A percentile compares a stretch with the other conserved stretches of the same genome.
These are phyloP conservation scores for Calcarius lapponicus DNA, from an alignment of 2,797 vertebrate species.

Conservation along the genomic window DNA sequence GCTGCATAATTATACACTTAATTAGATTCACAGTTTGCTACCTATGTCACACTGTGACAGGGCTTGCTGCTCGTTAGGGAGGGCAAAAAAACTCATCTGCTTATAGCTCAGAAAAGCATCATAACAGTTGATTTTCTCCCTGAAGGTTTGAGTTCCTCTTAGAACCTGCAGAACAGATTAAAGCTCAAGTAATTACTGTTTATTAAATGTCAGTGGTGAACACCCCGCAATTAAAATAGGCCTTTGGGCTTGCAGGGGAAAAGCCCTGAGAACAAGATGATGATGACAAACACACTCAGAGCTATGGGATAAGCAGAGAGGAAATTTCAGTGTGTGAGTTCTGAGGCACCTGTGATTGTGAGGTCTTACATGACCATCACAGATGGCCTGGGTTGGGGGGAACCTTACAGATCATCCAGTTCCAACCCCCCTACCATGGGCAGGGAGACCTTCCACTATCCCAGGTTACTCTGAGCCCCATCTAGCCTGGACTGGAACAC, in stretches of 20 bases:
- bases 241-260: background rate
- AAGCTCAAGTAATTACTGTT: background rate
- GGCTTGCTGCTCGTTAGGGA: background rate
- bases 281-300: background rate
- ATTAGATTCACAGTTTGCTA: constrained; percentile 55
- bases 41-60: constrained; percentile 22
- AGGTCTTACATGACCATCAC: background rate
- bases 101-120: background rate
- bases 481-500: fast-evolving
- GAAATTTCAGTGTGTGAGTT: background rate
- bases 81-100: background rate
- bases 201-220: background rate
- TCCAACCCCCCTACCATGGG: background rate
- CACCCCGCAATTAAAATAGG: background rate
- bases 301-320: background rate
- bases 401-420: background rate
- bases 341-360: background rate
- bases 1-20: constrained; percentile 52
- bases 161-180: background rate
- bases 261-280: background rate
- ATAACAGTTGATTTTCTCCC: background rate
- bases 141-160: background rate
- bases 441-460: background rate
- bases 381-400: background rate
- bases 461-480: background rate